Base-by-base conservation (phyloP, 2,888 invertebrate species). In the Ctena decussata region DNA sequence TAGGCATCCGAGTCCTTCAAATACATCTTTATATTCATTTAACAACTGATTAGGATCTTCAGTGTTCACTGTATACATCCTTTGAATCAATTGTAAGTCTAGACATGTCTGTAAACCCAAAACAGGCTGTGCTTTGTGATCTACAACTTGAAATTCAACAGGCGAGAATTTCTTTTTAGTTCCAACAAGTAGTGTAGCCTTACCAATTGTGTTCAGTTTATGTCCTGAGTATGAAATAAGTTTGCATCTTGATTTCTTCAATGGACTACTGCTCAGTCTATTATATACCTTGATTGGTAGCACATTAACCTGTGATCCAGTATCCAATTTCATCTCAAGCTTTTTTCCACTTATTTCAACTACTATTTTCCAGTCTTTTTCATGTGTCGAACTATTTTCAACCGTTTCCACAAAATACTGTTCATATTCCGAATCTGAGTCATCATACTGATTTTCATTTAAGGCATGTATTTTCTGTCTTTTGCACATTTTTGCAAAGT, bases 241-340 rank as follows among this genome's bases (percentile, higher is more conserved):
- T 24, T 41, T 69, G 3, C 21, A 41, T 30, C 37, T 72, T 39
- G 72, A 44, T 41, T 41, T 72, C 18, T 6, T 30, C 15, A 72
- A 30, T 21, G 44, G 72, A 27, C 2, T 41, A n/a, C 21, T 44
- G 2, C 73, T 72, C 24, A 78, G 30, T 53, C 30, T 53, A 18
- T 30, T 71, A 49, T 72, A 73, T 73, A 27, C 71, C 44, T 53
- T 80, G 2, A 71, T 3, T 6, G 78, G 65, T 70, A 78, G 44
- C 8, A 71, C 71, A 78, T 78, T 80, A 37, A 49, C 27, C 8
- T 60, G 72, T 8, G 79, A 15, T 37, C 79, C 79, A 21, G 79
- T 80, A 24, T 80, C 79, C 27, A 80, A 32, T 27, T 78, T 37
- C 49, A 78, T 49, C n/a, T 71, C 21, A 8, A 71, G 41, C 21